Evolutionary conservation across 2,113 vertebrate species (phyloP).

Genomic region (Rostratula benghalensis): DNA sequence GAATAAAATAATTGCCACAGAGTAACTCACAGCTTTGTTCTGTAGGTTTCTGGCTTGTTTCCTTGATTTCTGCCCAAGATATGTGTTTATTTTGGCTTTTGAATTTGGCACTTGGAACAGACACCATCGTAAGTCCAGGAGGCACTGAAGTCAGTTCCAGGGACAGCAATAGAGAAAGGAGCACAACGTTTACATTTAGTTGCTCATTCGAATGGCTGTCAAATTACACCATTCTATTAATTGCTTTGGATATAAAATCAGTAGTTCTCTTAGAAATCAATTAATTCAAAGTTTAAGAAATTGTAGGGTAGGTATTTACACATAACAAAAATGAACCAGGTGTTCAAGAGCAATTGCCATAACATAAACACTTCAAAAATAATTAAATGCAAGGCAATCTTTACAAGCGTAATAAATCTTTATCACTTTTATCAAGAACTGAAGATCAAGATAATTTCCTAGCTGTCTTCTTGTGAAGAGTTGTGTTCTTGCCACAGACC

Average conservation of each 20-base stretch:
- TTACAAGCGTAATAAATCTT: background rate
- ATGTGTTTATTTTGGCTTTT: background rate
- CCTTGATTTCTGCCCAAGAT: background rate
- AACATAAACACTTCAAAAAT: constrained; percentile 41
- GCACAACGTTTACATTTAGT: background rate
- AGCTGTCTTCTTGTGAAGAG: background rate
- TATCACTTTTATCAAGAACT: background rate
- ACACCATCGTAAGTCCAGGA: background rate
- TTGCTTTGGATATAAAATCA: background rate
- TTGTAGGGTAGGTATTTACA: constrained; percentile 24
- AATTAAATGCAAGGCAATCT: constrained; percentile 16
- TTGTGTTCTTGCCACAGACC: background rate
- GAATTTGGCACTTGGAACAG: background rate
- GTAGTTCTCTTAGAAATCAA: background rate
- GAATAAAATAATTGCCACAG: background rate
- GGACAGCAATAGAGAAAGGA: background rate
- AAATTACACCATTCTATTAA: background rate
- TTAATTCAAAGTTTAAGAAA: constrained; percentile 28
- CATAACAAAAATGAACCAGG: constrained; percentile 6
- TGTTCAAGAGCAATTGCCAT: constrained; percentile 42
- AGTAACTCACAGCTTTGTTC: background rate
- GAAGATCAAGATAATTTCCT: background rate
- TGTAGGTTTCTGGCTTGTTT: background rate
- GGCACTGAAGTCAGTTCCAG: background rate
- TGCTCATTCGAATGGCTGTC: background rate